Evolutionary conservation across 2,797 vertebrate genomes (phyloP).

Genomic region (Halcyon leucocephala): DNA sequence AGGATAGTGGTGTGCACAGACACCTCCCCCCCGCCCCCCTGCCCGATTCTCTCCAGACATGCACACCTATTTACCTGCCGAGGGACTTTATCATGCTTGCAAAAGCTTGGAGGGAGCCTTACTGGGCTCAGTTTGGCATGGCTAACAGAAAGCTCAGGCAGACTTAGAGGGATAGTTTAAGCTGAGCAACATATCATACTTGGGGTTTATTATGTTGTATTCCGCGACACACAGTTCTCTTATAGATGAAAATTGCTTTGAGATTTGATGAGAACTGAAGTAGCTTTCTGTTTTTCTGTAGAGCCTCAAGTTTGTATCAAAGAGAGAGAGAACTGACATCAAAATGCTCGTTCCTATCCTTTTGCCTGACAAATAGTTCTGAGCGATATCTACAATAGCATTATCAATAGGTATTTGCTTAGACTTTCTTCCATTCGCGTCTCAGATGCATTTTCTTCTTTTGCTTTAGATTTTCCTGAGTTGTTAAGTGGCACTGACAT

Average conservation of each 20-base stretch:
- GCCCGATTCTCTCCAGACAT: fast-evolving
- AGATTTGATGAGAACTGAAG: constrained; percentile 26
- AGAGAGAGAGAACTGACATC: background rate
- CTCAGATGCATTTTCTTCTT: background rate
- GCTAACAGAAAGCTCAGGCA: background rate
- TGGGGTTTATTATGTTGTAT: background rate
- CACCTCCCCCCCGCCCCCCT: fast-evolving
- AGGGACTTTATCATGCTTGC: background rate
- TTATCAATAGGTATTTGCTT: background rate
- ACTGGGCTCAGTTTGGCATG: background rate
- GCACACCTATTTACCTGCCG: background rate
- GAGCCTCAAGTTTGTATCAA: background rate
- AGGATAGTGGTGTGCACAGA: background rate
- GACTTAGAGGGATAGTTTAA: background rate
- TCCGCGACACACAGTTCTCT: background rate
- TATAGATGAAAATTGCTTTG: background rate
- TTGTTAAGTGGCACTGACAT: background rate
- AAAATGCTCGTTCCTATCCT: background rate
- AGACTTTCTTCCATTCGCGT: background rate
- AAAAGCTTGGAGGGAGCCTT: background rate
- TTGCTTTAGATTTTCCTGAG: background rate
- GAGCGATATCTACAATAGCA: background rate
- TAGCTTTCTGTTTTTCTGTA: background rate
- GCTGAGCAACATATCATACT: background rate
- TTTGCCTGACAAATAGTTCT: background rate